Conservation (phyloP, 2,888 invertebrate species). For the Drosophila neutralis region DNA sequence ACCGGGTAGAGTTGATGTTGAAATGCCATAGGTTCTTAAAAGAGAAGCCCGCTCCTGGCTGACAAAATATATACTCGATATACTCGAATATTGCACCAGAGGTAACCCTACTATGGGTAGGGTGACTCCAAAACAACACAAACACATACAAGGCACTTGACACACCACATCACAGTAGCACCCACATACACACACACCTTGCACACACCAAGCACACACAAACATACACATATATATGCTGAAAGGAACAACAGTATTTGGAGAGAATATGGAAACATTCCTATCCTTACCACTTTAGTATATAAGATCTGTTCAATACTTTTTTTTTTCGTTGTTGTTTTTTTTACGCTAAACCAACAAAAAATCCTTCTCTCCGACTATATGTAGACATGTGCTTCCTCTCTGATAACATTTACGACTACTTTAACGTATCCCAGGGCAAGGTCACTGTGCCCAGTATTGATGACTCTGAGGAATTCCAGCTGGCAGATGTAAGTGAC, state of each 20-base stretch:
- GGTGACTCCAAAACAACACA: constrained; percentile 23
- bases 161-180: background rate
- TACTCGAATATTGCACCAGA: constrained; percentile 30
- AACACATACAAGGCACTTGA: constrained; percentile 2
- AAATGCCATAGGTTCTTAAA: constrained; percentile 54
- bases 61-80: constrained; percentile 27
- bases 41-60: constrained; percentile 83
- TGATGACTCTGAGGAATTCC: constrained; percentile 97
- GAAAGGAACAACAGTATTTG: constrained; percentile 11
- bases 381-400: constrained; percentile 91
- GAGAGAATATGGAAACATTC: constrained; percentile 13
- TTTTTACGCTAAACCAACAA: constrained; percentile 64
- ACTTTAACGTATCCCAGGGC: constrained; percentile 98
- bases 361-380: constrained; percentile 82
- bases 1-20: constrained; percentile 63
- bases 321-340: constrained; percentile 42
- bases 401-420: constrained; percentile 95
- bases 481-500: constrained; percentile 94
- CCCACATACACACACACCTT: constrained; percentile 18
- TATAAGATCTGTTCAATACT: constrained; percentile 34
- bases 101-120: constrained; percentile 1
- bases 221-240: background rate
- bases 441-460: constrained; percentile 97
- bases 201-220: constrained; percentile 18
- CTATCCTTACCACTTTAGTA: constrained; percentile 33